Evolutionary conservation across 2,888 invertebrate genomes (phyloP).

Genomic region (Limnephilus lunatus): DNA sequence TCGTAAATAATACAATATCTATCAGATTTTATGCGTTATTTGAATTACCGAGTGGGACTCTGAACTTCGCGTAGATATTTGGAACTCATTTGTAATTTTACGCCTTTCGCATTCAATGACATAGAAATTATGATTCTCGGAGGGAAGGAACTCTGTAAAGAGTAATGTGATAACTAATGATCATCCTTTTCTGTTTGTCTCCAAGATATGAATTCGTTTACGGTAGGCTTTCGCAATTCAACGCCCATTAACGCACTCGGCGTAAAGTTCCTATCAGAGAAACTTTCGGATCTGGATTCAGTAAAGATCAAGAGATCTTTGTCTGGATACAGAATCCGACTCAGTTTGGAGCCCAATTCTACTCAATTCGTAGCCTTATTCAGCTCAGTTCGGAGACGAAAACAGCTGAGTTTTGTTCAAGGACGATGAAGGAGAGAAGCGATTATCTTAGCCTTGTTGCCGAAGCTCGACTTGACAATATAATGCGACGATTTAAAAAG

Average conservation of each 20-base stretch:
- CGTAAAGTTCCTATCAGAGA: constrained; percentile 54
- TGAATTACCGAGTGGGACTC: background rate
- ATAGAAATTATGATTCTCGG: constrained; percentile 12
- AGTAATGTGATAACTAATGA: constrained; percentile 2
- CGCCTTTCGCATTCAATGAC: background rate
- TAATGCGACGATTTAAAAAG: constrained; percentile 57
- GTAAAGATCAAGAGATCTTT: constrained; percentile 50
- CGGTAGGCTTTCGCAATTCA: constrained; percentile 13
- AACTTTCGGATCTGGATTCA: constrained; percentile 49
- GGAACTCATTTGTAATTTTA: background rate
- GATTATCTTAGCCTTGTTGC: constrained; percentile 54
- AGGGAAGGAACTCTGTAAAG: background rate
- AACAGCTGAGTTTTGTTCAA: constrained; percentile 33
- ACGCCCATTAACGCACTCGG: constrained; percentile 40
- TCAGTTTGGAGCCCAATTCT: background rate
- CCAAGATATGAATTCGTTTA: constrained; percentile 7
- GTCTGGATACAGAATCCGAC: constrained; percentile 17
- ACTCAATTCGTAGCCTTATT: background rate
- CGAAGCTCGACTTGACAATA: constrained; percentile 56
- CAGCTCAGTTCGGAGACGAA: background rate
- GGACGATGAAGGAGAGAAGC: constrained; percentile 37
- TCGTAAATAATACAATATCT: background rate
- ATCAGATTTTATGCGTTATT: background rate
- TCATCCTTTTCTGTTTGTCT: constrained; percentile 24
- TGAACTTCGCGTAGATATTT: background rate